Percentiles rank a stretch among this genome's conserved stretches.
These are phyloP conservation scores for Alfaro cultratus DNA, from an alignment of 2,797 vertebrate species.

Conservation along the genomic window DNA sequence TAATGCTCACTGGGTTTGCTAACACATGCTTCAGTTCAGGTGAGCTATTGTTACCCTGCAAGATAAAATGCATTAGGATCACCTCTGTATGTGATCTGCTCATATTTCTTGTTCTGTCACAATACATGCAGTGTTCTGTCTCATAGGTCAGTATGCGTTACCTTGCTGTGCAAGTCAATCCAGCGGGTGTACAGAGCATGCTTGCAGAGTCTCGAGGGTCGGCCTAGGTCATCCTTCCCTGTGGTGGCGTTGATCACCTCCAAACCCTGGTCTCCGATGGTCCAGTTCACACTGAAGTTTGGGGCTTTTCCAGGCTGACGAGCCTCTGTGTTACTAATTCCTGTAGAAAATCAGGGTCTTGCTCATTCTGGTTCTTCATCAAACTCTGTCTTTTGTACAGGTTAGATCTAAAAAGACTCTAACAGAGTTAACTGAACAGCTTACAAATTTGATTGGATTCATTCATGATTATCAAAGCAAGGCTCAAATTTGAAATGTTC, in stretches of 20 bases:
- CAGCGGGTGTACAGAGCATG: conserved; percentile 90
- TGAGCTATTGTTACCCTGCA: neutral
- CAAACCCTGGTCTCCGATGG: conserved; percentile 85
- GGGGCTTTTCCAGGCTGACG: conserved; percentile 94
- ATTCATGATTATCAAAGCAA: neutral
- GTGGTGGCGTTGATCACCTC: conserved; percentile 93
- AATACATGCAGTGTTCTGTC: neutral
- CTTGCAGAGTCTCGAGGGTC: conserved; percentile 91
- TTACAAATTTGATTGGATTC: neutral
- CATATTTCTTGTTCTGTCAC: neutral
- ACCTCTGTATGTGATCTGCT: neutral
- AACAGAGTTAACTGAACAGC: neutral
- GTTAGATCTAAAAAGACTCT: neutral
- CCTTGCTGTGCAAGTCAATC: conserved; percentile 89
- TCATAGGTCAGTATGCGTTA: conserved; percentile 51
- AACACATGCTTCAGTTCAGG: neutral
- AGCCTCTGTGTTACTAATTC: conserved; percentile 93
- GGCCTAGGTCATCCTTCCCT: conserved; percentile 91
- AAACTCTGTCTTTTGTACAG: neutral
- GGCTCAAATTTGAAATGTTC: neutral
- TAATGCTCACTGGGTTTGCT: neutral
- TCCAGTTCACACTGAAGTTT: conserved; percentile 96
- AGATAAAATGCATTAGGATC: neutral
- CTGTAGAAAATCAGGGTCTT: conserved; percentile 63
- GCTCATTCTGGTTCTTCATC: neutral